Percentiles rank a stretch among this genome's conserved stretches.
These are phyloP conservation scores for Lochmaea crataegi DNA, from an alignment of 2,888 invertebrate species.

Conservation along the genomic window DNA sequence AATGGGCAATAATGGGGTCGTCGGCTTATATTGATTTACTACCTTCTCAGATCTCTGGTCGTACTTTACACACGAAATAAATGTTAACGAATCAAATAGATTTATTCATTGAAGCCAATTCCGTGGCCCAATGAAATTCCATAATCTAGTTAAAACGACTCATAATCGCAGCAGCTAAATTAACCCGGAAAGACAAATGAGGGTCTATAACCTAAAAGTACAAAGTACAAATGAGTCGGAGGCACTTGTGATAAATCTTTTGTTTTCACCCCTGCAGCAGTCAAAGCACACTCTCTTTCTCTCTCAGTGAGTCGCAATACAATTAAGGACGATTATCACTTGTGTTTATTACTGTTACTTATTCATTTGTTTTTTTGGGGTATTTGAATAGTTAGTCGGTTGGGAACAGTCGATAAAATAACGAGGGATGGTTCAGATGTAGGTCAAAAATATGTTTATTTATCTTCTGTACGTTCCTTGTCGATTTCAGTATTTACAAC, in stretches of 20 bases:
- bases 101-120: background rate
- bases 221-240: slow-evolving; percentile 60
- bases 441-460: background rate
- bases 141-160: slow-evolving; percentile 13
- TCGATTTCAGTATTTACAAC: too few species aligned
- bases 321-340: slow-evolving; percentile 66
- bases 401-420: background rate
- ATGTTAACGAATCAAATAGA: too few species aligned
- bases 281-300: background rate
- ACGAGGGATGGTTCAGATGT: too few species aligned
- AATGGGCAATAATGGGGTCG: too few species aligned
- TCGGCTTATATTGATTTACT: too few species aligned
- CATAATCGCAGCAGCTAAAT: slow-evolving; percentile 25
- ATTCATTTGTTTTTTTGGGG: slow-evolving; percentile 58
- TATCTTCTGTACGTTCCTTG: too few species aligned
- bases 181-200: slow-evolving; percentile 58
- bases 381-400: background rate
- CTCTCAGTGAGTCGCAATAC: slow-evolving; percentile 59
- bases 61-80: too few species aligned
- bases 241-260: slow-evolving; percentile 63
- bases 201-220: slow-evolving; percentile 54
- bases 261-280: slow-evolving; percentile 53
- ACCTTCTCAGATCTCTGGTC: too few species aligned
- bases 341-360: slow-evolving; percentile 63
- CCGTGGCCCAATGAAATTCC: background rate